phyloP scores from a whole-genome alignment of 2,113 vertebrate species.

The Perca schrenkii region DNA sequence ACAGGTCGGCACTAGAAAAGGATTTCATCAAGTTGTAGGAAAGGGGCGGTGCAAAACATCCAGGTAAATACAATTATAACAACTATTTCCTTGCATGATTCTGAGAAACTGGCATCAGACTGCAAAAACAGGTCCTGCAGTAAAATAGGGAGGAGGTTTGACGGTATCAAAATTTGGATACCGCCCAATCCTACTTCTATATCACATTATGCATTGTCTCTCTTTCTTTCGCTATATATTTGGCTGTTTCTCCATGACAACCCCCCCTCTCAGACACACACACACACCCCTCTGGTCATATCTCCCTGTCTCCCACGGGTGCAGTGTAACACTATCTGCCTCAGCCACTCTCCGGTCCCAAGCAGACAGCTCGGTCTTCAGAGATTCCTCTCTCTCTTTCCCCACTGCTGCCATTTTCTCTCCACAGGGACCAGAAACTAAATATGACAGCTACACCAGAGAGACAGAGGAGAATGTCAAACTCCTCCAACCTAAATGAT shows the following conservation, averaged over 20 bases:
- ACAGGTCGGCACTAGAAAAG: slow-evolving; percentile 20
- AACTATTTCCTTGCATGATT: not conserved
- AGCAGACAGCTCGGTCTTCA: slow-evolving; percentile 70
- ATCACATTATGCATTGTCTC: slow-evolving; percentile 21
- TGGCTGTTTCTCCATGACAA: slow-evolving; percentile 23
- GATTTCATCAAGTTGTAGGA: not conserved
- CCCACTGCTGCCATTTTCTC: slow-evolving; percentile 56
- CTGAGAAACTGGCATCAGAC: not conserved
- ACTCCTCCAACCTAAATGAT: slow-evolving; percentile 55
- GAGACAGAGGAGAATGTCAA: slow-evolving; percentile 71
- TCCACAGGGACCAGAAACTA: slow-evolving; percentile 75
- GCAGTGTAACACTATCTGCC: slow-evolving; percentile 77
- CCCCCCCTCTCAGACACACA: not conserved
- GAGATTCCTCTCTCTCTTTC: slow-evolving; percentile 63
- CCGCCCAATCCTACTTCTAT: not conserved
- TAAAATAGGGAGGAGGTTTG: too few species aligned
- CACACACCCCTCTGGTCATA: slow-evolving; percentile 69
- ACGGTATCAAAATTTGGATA: too few species aligned
- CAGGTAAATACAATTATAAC: slow-evolving; percentile 22
- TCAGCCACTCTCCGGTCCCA: slow-evolving; percentile 69
- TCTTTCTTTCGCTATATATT: slow-evolving; percentile 17
- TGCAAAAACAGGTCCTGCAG: not conserved
- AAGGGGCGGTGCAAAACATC: not conserved
- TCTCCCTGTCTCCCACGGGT: slow-evolving; percentile 69
- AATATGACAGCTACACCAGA: slow-evolving; percentile 75